Evolutionary conservation across 2,888 invertebrate species (phyloP).

Genomic region (Leptothorax acervorum): DNA sequence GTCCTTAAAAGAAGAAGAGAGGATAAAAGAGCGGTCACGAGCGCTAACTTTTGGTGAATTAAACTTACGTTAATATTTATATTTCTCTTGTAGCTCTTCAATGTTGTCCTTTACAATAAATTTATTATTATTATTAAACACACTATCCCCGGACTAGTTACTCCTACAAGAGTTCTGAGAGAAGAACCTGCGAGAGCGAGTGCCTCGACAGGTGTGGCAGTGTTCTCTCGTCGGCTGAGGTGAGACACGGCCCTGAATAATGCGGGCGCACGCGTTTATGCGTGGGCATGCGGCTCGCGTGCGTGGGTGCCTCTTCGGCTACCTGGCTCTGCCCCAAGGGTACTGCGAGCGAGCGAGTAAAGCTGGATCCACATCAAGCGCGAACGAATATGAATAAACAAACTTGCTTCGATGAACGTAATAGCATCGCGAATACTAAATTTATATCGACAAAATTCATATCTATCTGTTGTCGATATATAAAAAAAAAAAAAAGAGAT

Average conservation of each 20-base stretch:
- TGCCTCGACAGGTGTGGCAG: slow-evolving; percentile 64
- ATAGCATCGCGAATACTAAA: background rate
- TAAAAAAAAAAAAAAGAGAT: background rate
- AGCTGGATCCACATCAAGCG: background rate
- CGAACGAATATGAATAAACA: background rate
- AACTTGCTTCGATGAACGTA: slow-evolving; percentile 2
- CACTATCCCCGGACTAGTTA: background rate
- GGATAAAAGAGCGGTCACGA: background rate
- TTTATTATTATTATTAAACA: background rate
- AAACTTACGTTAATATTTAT: background rate
- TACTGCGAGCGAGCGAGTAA: slow-evolving; percentile 59
- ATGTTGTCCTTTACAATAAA: background rate
- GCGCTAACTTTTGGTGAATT: background rate
- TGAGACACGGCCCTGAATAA: slow-evolving; percentile 69
- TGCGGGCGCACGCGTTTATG: slow-evolving; percentile 63
- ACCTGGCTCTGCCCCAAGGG: slow-evolving; percentile 79
- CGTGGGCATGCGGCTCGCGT: slow-evolving; percentile 71
- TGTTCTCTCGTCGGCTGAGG: slow-evolving; percentile 63
- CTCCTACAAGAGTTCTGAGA: background rate
- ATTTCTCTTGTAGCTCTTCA: background rate
- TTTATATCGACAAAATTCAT: background rate
- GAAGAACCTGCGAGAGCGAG: background rate
- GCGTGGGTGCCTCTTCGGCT: slow-evolving; percentile 75
- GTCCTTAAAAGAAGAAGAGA: background rate
- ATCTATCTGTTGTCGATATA: background rate